phyloP scores from a whole-genome alignment of 2,888 invertebrate genomes.

The Philereme vetulata region DNA sequence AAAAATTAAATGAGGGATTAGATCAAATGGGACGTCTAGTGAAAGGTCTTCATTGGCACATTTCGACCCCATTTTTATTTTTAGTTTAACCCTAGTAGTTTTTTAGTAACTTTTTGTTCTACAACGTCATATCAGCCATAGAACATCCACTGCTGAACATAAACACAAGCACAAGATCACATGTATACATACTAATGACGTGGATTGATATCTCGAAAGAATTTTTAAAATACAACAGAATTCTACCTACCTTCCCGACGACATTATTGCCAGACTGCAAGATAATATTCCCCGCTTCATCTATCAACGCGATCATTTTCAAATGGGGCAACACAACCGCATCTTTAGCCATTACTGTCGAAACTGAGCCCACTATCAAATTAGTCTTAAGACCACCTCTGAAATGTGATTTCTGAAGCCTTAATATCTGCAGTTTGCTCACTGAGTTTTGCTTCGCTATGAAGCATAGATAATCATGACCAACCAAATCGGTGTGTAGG shows the following conservation, averaged over 20 bases:
- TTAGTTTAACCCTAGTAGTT: too few species aligned
- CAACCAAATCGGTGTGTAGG: constrained; percentile 92
- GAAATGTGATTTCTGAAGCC: constrained; percentile 86
- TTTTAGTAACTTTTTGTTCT: too few species aligned
- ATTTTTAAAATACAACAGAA: neutral
- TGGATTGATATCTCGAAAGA: too few species aligned
- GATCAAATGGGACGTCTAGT: too few species aligned
- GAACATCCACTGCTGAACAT: too few species aligned
- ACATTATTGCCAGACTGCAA: constrained; percentile 92
- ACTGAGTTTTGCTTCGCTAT: constrained; percentile 74
- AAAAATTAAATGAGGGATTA: too few species aligned
- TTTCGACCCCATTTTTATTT: too few species aligned
- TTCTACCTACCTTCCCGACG: constrained; percentile 87
- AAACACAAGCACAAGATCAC: too few species aligned
- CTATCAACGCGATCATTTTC: constrained; percentile 93
- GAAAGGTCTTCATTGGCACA: too few species aligned
- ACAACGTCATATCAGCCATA: too few species aligned
- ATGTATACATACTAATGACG: too few species aligned
- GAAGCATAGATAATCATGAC: constrained; percentile 93
- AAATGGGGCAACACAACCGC: constrained; percentile 91
- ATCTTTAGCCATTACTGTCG: constrained; percentile 91
- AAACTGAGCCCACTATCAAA: constrained; percentile 89
- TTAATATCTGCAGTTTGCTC: constrained; percentile 86
- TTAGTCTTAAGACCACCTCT: constrained; percentile 80
- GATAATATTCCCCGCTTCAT: constrained; percentile 89